Conservation (phyloP, 2,888 invertebrate species). For the Trichogramma dendrolimi region DNA sequence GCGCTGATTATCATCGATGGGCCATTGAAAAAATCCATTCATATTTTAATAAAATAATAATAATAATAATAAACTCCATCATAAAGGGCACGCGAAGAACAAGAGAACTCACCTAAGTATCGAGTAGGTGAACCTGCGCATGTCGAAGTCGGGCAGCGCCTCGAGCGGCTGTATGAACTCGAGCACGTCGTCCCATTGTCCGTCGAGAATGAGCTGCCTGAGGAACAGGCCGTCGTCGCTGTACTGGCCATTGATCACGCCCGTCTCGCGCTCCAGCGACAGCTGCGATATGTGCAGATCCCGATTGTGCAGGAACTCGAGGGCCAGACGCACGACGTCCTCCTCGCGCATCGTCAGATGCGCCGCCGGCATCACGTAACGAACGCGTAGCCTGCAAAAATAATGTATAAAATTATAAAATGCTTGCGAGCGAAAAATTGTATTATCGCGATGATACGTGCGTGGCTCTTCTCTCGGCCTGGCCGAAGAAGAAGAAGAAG, state of each 20-base stretch:
- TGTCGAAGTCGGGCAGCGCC: constrained; percentile 76
- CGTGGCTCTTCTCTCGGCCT: too few species aligned
- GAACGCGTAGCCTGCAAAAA: constrained; percentile 49
- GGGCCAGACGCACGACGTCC: constrained; percentile 78
- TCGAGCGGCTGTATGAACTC: constrained; percentile 94
- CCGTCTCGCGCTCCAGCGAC: constrained; percentile 89
- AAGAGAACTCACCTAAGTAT: constrained; percentile 23
- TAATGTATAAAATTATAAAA: not conserved
- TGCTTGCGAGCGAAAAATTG: too few species aligned
- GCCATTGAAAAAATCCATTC: too few species aligned
- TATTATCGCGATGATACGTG: too few species aligned
- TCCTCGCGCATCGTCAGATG: constrained; percentile 82
- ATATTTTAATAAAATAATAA: too few species aligned
- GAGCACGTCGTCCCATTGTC: constrained; percentile 96
- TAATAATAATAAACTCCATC: not conserved
- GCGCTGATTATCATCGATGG: too few species aligned
- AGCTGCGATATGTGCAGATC: constrained; percentile 89
- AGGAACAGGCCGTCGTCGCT: constrained; percentile 93
- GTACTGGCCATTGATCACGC: constrained; percentile 87
- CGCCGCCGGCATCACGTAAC: constrained; percentile 73
- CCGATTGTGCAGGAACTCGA: constrained; percentile 84
- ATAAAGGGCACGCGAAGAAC: not conserved
- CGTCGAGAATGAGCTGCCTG: constrained; percentile 90
- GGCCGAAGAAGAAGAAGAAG: too few species aligned
- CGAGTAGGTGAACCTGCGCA: constrained; percentile 78